Percentiles rank a stretch among this genome's conserved stretches.
Conservation (phyloP, 2,888 invertebrate species). For the Rhagonycha fulva region DNA sequence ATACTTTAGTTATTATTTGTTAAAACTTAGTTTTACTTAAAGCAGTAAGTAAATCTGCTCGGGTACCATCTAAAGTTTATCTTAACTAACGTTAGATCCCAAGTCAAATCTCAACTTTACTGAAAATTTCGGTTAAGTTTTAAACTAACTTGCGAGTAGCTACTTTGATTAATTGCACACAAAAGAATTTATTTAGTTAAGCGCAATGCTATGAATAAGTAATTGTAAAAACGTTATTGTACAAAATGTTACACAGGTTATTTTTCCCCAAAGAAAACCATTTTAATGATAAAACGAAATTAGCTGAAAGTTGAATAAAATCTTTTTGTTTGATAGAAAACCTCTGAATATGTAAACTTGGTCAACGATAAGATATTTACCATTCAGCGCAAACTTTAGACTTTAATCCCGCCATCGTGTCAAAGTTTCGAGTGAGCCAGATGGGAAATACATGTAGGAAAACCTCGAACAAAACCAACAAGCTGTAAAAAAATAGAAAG, state of each 20-base stretch:
- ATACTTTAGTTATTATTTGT: background rate
- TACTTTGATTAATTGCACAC: background rate
- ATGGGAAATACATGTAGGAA: slow-evolving; percentile 30
- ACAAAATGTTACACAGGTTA: background rate
- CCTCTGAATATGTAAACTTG: slow-evolving; percentile 31
- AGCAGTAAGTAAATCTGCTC: background rate
- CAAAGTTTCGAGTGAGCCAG: slow-evolving; percentile 28
- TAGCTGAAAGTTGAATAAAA: background rate
- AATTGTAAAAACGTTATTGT: background rate
- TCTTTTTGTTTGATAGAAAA: slow-evolving; percentile 6
- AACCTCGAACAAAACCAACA: slow-evolving; percentile 11
- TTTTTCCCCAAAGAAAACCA: background rate
- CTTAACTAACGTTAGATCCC: background rate
- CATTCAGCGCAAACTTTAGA: slow-evolving; percentile 24
- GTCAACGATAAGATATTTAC: slow-evolving; percentile 30
- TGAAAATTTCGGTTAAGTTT: background rate
- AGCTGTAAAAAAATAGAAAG: background rate
- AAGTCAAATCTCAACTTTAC: background rate
- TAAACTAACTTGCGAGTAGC: background rate
- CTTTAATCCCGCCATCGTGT: slow-evolving; percentile 24
- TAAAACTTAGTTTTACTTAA: background rate
- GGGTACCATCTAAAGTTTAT: background rate
- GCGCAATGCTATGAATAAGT: background rate
- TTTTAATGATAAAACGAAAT: background rate
- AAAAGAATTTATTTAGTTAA: background rate